Conservation (phyloP, 1,140 invertebrate genomes). For the Lordiphosa clarofinis region DNA sequence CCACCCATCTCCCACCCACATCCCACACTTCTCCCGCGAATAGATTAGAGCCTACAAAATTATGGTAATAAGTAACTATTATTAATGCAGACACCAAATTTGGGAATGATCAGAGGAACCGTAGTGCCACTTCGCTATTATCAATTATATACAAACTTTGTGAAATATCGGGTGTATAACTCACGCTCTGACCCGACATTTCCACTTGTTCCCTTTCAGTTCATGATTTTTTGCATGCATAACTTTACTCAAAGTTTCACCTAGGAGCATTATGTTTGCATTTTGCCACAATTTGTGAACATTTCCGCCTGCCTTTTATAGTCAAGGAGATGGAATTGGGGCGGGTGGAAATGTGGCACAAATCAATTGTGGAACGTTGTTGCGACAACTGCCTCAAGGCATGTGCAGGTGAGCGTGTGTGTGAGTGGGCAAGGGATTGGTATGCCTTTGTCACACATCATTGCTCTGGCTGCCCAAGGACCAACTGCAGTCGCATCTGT, state of each 20-base stretch:
- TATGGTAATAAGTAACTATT: no score
- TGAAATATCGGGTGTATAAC: no score
- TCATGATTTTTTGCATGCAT: background rate
- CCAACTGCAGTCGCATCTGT: slow-evolving; percentile 4
- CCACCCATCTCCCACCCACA: no score
- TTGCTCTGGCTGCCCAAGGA: background rate
- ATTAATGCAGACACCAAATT: no score
- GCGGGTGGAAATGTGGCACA: slow-evolving; percentile 16
- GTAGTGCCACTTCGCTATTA: no score
- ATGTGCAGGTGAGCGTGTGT: no score
- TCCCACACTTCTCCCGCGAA: no score
- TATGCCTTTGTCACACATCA: slow-evolving; percentile 4
- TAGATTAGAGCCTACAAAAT: no score
- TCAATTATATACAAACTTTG: no score
- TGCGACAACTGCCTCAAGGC: background rate
- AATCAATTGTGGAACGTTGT: slow-evolving; percentile 32
- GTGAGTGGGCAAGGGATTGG: background rate
- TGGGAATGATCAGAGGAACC: no score
- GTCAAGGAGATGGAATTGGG: slow-evolving; percentile 5
- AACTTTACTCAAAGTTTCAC: slow-evolving; percentile 7
- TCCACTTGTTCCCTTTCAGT: background rate
- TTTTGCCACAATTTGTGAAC: slow-evolving; percentile 11
- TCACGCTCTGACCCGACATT: no score
- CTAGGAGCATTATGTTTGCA: background rate
- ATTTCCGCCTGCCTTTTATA: slow-evolving; percentile 22